phyloP scores from a whole-genome alignment of 2,888 invertebrate genomes.

The Caradrina clavipalpis region DNA sequence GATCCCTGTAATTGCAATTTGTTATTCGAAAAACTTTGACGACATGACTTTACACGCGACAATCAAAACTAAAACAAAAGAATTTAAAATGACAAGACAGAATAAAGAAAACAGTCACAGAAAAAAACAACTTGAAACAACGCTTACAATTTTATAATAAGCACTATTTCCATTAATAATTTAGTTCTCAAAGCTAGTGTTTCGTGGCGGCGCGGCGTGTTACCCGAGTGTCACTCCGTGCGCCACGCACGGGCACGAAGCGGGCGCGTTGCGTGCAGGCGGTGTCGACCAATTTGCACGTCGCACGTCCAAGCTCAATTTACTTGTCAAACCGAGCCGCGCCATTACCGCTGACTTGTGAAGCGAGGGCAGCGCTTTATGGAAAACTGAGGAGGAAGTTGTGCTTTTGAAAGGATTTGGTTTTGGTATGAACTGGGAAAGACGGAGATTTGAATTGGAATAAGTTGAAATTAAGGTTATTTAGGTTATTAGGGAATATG shows the following conservation, averaged over 20 bases:
- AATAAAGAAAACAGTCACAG: background rate
- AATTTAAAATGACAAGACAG: background rate
- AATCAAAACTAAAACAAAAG: background rate
- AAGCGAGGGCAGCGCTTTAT: slow-evolving; percentile 61
- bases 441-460: background rate
- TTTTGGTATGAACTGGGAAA: background rate
- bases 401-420: slow-evolving; percentile 3
- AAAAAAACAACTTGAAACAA: slow-evolving; percentile 28
- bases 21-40: background rate
- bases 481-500: background rate
- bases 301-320: slow-evolving; percentile 83
- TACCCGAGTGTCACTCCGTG: slow-evolving; percentile 71
- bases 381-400: slow-evolving; percentile 16
- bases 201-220: slow-evolving; percentile 53
- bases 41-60: background rate
- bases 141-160: slow-evolving; percentile 34
- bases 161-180: slow-evolving; percentile 57
- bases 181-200: slow-evolving; percentile 59
- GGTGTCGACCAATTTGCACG: slow-evolving; percentile 85
- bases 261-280: slow-evolving; percentile 65
- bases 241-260: slow-evolving; percentile 63
- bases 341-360: slow-evolving; percentile 66
- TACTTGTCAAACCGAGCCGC: slow-evolving; percentile 83
- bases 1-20: background rate
- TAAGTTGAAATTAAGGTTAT: background rate